A percentile compares a stretch with the other conserved stretches of the same genome.
Evolutionary conservation across 2,797 vertebrate genomes (phyloP).

Genomic region (Tangara arthus): DNA sequence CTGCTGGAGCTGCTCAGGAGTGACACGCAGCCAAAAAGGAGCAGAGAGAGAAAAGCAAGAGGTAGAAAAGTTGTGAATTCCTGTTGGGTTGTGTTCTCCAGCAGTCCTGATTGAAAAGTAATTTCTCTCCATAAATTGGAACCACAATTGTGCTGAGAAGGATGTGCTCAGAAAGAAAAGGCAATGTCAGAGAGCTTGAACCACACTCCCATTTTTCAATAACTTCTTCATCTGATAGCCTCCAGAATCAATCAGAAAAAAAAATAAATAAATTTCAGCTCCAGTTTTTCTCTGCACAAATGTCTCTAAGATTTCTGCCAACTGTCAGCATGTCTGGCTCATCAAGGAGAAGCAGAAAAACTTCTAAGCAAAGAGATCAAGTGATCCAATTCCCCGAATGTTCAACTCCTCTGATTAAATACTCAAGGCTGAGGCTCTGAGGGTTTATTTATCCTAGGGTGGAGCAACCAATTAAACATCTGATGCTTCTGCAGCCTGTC

Average conservation of each 20-base stretch:
- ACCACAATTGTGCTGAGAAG: not conserved
- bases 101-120: not conserved
- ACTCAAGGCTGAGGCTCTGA: not conserved
- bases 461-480: constrained; percentile 1
- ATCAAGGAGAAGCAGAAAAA: not conserved
- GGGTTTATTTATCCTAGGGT: not conserved
- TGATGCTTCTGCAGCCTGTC: not conserved
- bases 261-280: not conserved
- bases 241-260: not conserved
- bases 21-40: not conserved
- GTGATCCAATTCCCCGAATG: not conserved
- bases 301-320: not conserved
- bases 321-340: not conserved
- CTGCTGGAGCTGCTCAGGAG: not conserved
- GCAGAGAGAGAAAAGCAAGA: not conserved
- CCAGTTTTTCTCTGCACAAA: not conserved
- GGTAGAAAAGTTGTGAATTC: not conserved
- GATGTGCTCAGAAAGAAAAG: not conserved
- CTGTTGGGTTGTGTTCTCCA: not conserved
- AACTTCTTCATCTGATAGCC: not conserved
- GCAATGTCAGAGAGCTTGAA: not conserved
- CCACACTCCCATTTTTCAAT: not conserved
- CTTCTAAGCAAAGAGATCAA: constrained; percentile 13
- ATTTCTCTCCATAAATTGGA: not conserved
- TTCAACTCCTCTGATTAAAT: constrained; percentile 9